Conservation (phyloP, 2,888 invertebrate genomes). For the Stenurella melanura region DNA sequence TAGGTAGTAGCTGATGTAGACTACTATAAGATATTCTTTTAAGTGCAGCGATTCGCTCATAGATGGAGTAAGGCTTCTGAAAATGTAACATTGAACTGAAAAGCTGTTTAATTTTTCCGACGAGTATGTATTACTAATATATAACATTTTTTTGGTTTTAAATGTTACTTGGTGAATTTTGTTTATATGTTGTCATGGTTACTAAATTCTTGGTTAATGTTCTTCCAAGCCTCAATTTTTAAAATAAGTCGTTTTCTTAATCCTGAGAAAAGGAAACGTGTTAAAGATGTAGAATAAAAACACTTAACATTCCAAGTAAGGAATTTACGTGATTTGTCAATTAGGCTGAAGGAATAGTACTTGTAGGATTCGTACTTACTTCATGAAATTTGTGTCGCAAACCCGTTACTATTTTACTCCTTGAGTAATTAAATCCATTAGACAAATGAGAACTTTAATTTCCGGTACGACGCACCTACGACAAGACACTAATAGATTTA, state of each 20-base stretch:
- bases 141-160: not conserved
- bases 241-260: not conserved
- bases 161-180: not conserved
- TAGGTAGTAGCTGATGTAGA: not conserved
- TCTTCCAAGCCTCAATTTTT: not conserved
- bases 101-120: too few relatives aligned
- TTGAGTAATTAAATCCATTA: conserved; percentile 23
- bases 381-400: conserved; percentile 19
- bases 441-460: conserved; percentile 19
- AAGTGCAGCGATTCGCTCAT: not conserved
- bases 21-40: not conserved
- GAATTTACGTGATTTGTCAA: conserved; percentile 19
- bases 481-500: not conserved
- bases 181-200: not conserved
- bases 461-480: not conserved
- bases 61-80: not conserved
- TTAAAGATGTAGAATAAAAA: not conserved
- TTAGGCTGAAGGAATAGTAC: conserved; percentile 6
- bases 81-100: not conserved
- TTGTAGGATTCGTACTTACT: conserved; percentile 14
- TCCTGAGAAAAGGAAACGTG: conserved; percentile 1
- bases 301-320: conserved; percentile 7
- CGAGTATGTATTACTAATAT: not conserved
- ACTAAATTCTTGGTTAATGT: not conserved
- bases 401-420: conserved; percentile 14